Base-by-base conservation (phyloP, 2,888 invertebrate genomes). In the Cetonia aurata region DNA sequence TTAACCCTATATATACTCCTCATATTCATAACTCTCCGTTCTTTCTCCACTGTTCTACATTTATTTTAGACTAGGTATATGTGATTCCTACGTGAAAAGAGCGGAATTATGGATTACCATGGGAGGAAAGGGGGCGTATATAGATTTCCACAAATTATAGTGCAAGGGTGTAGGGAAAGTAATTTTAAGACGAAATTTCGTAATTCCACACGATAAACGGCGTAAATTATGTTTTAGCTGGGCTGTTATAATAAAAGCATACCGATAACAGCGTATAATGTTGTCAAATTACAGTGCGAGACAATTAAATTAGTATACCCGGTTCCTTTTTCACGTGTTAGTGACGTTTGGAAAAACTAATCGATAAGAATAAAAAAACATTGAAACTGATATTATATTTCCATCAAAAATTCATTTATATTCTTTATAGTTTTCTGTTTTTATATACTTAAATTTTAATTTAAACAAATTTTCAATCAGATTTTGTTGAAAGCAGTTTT, bases 121-220 rank as follows among this genome's bases (percentile, higher is more conserved):
- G 13, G 6, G 13, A 15, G 44, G 19, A 15, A 50, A 13, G 15
- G 1, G 33, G 48, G 13, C 13, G 31, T 15, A 33, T 48, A 48
- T 62, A 62, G 48, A 62, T 48, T 62, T 62, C 48, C 62, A 48
- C 48, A 62, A 62, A 62, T 62, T 62, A 62, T 15, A 62, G 50
- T 50, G 25, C 25, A 25, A 25, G 25, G 25, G 25, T 25, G 48
- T 33, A 48, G 13, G 62, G 13, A 50, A 48, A 33, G 48, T 48
- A 62, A 62, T 62, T 48, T 48, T 46, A 62, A 33, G 62, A 31
- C 48, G 33, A 62, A 48, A 48, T 62, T 62, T 48, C 48, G 48
- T 48, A 62, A 62, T 48, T 31, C 19, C 33, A 25, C 15, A 48
- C 50, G 33, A 33, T 13, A 62, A 62, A 62, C 31, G 31, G 15